phyloP scores from a whole-genome alignment of 2,797 vertebrate genomes.

The Acridotheres tristis region DNA sequence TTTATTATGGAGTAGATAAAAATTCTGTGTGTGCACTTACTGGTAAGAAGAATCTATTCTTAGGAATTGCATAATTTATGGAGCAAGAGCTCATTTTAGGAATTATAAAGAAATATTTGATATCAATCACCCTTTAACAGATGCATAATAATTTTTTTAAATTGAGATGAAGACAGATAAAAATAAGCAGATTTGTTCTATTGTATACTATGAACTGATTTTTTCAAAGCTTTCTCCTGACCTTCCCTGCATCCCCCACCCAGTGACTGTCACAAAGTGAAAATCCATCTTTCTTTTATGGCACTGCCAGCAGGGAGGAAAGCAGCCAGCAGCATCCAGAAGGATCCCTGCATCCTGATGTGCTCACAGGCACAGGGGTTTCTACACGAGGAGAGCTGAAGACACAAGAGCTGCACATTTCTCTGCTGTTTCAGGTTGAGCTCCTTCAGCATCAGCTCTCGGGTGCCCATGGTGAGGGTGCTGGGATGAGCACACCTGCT shows the following conservation, averaged over 20 bases:
- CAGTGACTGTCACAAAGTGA: not conserved
- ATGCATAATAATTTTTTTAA: not conserved
- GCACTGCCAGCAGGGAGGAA: not conserved
- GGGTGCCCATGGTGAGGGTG: fast-evolving
- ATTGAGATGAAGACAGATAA: not conserved
- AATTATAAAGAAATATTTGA: not conserved
- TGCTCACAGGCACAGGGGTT: not conserved
- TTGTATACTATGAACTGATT: not conserved
- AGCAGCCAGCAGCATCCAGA: not conserved
- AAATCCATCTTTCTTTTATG: not conserved
- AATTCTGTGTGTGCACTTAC: not conserved
- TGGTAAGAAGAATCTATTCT: not conserved
- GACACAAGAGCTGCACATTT: not conserved
- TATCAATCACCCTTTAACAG: not conserved
- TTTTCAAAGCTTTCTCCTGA: not conserved
- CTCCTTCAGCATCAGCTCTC: not conserved
- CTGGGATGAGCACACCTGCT: fast-evolving
- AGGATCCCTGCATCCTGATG: not conserved
- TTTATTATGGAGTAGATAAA: not conserved
- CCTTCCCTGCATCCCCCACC: not conserved
- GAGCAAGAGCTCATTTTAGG: not conserved
- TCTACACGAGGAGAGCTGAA: not conserved
- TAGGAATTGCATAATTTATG: not conserved
- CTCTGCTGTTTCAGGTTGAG: not conserved
- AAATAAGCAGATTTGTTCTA: not conserved